Evolutionary conservation across 2,113 vertebrate species (phyloP), one percentile per base, ranked within the genome.

Genomic region (Cygnus atratus): DNA sequence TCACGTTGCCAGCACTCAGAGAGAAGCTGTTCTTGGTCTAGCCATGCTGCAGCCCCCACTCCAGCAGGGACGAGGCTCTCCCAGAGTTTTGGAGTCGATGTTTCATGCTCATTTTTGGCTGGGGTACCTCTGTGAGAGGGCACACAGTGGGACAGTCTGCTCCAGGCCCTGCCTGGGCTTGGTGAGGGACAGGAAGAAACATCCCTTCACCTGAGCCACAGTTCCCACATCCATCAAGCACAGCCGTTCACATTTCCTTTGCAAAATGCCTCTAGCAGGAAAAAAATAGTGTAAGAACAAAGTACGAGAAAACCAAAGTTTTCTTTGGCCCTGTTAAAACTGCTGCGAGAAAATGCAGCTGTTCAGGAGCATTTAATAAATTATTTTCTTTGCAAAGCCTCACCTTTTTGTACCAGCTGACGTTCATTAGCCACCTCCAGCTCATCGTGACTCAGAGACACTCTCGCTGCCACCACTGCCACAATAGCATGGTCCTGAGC

Each of bases 161-260:
- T 77, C 13, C 75, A 80, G 73, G 65, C 41, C 55, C 77, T 91
- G 62, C 67, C 80, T 58, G 77, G 86, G 17, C 70, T 87, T 95
- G 88, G 90, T 73, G 71, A 18, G 13, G 84, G 62, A 87, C 50
- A 73, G 73, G 48, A 94, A 80, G 66, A 86, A 96, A 81, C 31
- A 44, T 54, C 67, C 44, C 44, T 92, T 92, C 90, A 94, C 76
- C 76, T 95, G 86, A 75, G 81, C 62, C 72, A 24, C 81, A 6
- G 74, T 94, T 96, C 92, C 67, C 88, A 92, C 80, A 92, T 86
- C 79, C 88, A 92, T 93, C 86, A 93, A 88, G 37, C 1, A 3
- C 59, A 84, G 77, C 71, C 48, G 3, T 85, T 89, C 77, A 57
- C 91, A 66, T 92, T 95, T 95, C 84, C 84, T 91, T 59, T 89